Base-by-base conservation (phyloP, 1,140 invertebrate species). In the Magallana gigas region DNA sequence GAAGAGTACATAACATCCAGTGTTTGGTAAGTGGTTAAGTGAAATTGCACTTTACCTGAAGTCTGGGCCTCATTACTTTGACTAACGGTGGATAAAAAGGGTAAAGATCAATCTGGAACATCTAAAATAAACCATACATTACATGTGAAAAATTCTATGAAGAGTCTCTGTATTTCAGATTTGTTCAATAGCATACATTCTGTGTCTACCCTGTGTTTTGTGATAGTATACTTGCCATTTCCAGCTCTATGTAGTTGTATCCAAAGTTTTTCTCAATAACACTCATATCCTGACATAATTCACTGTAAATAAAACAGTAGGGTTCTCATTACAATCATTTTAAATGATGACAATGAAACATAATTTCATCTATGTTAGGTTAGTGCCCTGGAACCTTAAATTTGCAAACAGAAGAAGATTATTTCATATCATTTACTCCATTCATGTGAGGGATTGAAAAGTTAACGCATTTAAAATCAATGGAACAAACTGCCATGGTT, bases 81-180 rank as follows among this genome's bases (percentile, higher is more conserved):
- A 94, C 92, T 12, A 94, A 82, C 11, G 94, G 94, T 36, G 94
- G 94, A 88, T 94, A 94, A 85, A 94, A 94, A 57, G 94, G 94
- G 83, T 94, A 94, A 57, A 94, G 89, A 90, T 94, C 94, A 88
- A 94, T 94, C 18, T 93, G 92, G 88, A 94, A 94, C 29, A 91
- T 92, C 92, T 92, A 85, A 80, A 90, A 89, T 3, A 68, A 64
- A 87, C 8, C 16, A 76, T 64, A 48, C 36, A 48, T 5, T 48
- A 5, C 5, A 48, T 48, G 36, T 48, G 2, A 48, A 5, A 48
- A 48, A 48, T 48, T 48, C 36, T 48, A 48, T 48, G 36, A 48
- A 48, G 36, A 48, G 36, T 48, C 36, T 48, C 36, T 48, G 5
- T 48, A 48, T 64, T 64, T 16, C 7, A 64, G 2, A 16, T 48